Evolutionary conservation across 1,140 invertebrate species (phyloP).

Genomic region (Drosophila pallidifrons): DNA sequence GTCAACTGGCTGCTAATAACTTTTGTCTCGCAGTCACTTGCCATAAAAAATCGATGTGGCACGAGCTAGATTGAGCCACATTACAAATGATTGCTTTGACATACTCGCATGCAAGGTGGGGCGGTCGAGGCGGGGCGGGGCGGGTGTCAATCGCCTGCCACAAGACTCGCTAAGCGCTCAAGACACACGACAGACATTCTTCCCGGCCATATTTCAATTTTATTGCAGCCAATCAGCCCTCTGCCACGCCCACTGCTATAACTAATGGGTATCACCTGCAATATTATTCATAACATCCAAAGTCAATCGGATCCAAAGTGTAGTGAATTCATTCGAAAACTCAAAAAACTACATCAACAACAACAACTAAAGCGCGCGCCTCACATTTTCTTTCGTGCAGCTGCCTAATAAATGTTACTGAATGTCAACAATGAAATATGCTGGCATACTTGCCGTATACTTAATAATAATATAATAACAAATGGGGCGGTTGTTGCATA

Average conservation of each 20-base stretch:
- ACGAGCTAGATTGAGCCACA: slow-evolving; percentile 34
- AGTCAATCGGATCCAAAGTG: slow-evolving; percentile 2
- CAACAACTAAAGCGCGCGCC: slow-evolving; percentile 1
- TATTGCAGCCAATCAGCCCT: slow-evolving; percentile 11
- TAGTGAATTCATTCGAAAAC: not conserved
- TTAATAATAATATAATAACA: slow-evolving; percentile 55
- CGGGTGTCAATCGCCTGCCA: slow-evolving; percentile 41
- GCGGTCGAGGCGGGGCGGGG: not conserved
- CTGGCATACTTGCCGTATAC: slow-evolving; percentile 52
- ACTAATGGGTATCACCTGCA: slow-evolving; percentile 4
- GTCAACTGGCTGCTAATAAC: slow-evolving; percentile 47
- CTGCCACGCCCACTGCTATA: slow-evolving; percentile 1
- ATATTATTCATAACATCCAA: slow-evolving; percentile 17
- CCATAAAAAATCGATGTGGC: slow-evolving; percentile 49
- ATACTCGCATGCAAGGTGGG: not conserved
- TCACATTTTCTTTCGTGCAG: slow-evolving; percentile 26
- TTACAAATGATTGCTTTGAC: slow-evolving; percentile 49
- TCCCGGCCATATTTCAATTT: slow-evolving; percentile 28
- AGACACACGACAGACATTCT: slow-evolving; percentile 16
- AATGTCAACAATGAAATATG: slow-evolving; percentile 50
- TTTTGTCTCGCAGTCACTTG: slow-evolving; percentile 32
- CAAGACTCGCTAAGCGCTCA: slow-evolving; percentile 37
- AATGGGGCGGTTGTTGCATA: slow-evolving; percentile 50
- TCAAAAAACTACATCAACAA: slow-evolving; percentile 12
- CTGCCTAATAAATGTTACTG: slow-evolving; percentile 53